Conservation (phyloP, 2,113 vertebrate species). For the Vulpes vulpes region DNA sequence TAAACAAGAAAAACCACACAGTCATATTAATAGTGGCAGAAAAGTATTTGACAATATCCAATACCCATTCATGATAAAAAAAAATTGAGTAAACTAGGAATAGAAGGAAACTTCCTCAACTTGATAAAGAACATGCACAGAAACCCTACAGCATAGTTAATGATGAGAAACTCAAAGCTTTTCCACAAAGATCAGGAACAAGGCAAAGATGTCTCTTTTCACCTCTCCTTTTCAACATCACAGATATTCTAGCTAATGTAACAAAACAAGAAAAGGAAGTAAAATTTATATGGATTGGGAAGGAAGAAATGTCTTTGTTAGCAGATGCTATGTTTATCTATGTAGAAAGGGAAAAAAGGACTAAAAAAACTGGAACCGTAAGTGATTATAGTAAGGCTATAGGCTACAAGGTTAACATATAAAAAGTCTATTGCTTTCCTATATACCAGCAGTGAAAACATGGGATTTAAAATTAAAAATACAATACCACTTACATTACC, state of each 20-base stretch:
- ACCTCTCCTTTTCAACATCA: not conserved
- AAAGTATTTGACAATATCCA: not conserved
- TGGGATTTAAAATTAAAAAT: conserved; percentile 14
- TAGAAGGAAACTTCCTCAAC: not conserved
- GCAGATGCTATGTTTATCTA: not conserved
- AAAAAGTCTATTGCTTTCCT: not conserved
- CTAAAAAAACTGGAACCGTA: not conserved
- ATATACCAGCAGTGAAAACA: not conserved
- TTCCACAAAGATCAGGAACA: not conserved
- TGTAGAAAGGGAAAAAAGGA: not conserved
- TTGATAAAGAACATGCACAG: not conserved
- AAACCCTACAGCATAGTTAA: not conserved
- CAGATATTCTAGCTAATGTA: not conserved
- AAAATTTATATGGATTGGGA: not conserved
- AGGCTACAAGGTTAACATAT: not conserved
- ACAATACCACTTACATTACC: not conserved
- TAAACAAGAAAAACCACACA: not conserved
- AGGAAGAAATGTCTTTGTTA: not conserved
- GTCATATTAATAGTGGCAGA: not conserved
- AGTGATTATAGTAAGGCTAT: not conserved
- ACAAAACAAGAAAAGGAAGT: not conserved
- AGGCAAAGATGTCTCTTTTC: not conserved
- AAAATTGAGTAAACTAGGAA: not conserved
- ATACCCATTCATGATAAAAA: not conserved
- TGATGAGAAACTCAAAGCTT: not conserved